Conservation (phyloP, 2,888 invertebrate genomes). For the Esperia sulphurella region DNA sequence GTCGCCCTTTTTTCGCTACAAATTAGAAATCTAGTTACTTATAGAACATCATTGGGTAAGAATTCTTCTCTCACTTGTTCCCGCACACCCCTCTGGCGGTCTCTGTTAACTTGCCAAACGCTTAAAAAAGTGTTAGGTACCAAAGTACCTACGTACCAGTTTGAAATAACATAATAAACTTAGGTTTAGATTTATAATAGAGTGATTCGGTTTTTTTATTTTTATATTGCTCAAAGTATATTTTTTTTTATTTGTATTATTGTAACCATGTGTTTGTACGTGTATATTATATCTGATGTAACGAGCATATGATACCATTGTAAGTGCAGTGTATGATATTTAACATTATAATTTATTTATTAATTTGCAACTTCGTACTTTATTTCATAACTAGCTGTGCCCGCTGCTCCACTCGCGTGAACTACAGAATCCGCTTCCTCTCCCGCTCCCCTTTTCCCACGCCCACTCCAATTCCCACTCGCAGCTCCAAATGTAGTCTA, state of each 20-base stretch:
- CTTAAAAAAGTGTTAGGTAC: conserved; percentile 24
- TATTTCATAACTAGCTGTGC: conserved; percentile 26
- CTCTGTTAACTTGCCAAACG: not conserved
- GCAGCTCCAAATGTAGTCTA: too few relatives aligned
- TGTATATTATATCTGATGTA: conserved; percentile 69
- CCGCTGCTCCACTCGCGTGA: too few relatives aligned
- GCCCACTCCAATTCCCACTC: too few relatives aligned
- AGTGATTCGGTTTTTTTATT: conserved; percentile 74
- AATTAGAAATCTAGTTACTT: too few relatives aligned
- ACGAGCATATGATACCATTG: conserved; percentile 64
- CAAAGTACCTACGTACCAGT: conserved; percentile 29
- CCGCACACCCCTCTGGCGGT: not conserved
- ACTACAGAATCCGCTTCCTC: too few relatives aligned
- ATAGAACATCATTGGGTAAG: too few relatives aligned
- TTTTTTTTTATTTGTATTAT: conserved; percentile 53
- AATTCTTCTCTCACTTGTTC: too few relatives aligned
- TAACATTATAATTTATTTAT: conserved; percentile 79
- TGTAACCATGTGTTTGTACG: conserved; percentile 66
- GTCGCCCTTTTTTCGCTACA: too few relatives aligned
- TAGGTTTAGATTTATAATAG: conserved; percentile 47
- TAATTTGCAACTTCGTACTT: conserved; percentile 59
- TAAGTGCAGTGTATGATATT: conserved; percentile 76
- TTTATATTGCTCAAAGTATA: conserved; percentile 76
- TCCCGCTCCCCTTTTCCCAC: too few relatives aligned
- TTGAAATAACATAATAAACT: conserved; percentile 27